phyloP scores from a whole-genome alignment of 2,113 vertebrate genomes.

The Pseudorasbora parva region DNA sequence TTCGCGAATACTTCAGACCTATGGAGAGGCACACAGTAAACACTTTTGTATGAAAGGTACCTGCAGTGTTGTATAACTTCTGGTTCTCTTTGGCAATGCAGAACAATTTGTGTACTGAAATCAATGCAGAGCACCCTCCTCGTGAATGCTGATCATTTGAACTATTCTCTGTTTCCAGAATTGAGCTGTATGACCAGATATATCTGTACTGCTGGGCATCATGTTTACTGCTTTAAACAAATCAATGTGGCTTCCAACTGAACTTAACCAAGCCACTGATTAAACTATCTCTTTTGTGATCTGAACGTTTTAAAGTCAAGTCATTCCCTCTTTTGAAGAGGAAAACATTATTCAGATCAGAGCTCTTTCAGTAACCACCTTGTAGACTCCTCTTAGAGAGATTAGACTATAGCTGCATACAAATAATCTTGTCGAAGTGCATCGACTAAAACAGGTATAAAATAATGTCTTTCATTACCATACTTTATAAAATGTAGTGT shows the following conservation, averaged over 20 bases:
- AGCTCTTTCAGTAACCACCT: conserved; percentile 67
- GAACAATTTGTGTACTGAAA: conserved; percentile 38
- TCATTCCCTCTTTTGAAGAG: conserved; percentile 68
- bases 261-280: conserved; percentile 70
- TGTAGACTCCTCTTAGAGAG: conserved; percentile 67
- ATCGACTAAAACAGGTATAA: conserved; percentile 59
- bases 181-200: neutral
- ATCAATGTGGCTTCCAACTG: conserved; percentile 60
- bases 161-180: conserved; percentile 38
- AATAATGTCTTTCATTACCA: conserved; percentile 63
- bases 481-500: conserved; percentile 59
- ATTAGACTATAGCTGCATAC: conserved; percentile 70
- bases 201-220: conserved; percentile 52
- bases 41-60: conserved; percentile 33
- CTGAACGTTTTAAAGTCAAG: conserved; percentile 68
- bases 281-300: conserved; percentile 71
- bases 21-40: conserved; percentile 29
- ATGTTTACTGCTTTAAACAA: conserved; percentile 69
- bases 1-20: conserved; percentile 22
- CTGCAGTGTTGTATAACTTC: conserved; percentile 17
- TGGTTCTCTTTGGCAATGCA: neutral
- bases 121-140: conserved; percentile 66
- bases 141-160: conserved; percentile 67
- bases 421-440: conserved; percentile 63
- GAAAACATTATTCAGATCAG: conserved; percentile 68